Evolutionary conservation across 2,113 vertebrate species (phyloP).

Genomic region (Nothobranchius kuhntae): DNA sequence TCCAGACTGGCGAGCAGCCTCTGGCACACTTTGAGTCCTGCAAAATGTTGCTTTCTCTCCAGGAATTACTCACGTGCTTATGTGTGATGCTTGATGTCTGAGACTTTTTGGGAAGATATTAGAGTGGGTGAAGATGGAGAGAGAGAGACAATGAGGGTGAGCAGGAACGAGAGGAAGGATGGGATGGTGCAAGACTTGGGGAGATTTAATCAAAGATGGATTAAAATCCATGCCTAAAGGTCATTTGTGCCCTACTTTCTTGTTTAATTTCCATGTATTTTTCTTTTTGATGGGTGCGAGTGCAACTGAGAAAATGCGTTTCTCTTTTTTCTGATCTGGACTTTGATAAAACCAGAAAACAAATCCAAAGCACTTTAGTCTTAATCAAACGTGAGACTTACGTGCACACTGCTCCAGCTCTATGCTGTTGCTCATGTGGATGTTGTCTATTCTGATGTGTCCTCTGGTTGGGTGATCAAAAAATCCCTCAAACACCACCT

Average conservation of each 20-base stretch:
- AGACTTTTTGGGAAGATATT: neutral
- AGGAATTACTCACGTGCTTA: slow-evolving; percentile 2
- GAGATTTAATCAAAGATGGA: slow-evolving; percentile 78
- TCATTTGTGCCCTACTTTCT: slow-evolving; percentile 77
- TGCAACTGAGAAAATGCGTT: slow-evolving; percentile 43
- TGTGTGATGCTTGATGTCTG: neutral
- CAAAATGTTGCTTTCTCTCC: slow-evolving; percentile 1
- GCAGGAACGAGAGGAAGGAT: slow-evolving; percentile 6
- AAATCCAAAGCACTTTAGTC: neutral
- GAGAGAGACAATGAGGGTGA: slow-evolving; percentile 1
- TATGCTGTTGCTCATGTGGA: slow-evolving; percentile 88
- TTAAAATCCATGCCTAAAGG: slow-evolving; percentile 76
- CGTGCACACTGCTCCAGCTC: slow-evolving; percentile 92
- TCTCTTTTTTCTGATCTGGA: slow-evolving; percentile 8
- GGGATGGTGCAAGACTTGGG: slow-evolving; percentile 28
- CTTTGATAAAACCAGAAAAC: slow-evolving; percentile 9
- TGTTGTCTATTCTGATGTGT: slow-evolving; percentile 92
- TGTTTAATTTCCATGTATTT: slow-evolving; percentile 15
- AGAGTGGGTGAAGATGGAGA: neutral
- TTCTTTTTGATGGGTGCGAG: slow-evolving; percentile 1
- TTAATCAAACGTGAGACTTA: slow-evolving; percentile 73
- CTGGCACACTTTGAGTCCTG: neutral
- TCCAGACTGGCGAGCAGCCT: neutral
- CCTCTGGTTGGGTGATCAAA: slow-evolving; percentile 86
- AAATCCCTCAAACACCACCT: slow-evolving; percentile 95